Conservation (phyloP, 2,797 vertebrate species). For the Semaprochilodus insignis region DNA sequence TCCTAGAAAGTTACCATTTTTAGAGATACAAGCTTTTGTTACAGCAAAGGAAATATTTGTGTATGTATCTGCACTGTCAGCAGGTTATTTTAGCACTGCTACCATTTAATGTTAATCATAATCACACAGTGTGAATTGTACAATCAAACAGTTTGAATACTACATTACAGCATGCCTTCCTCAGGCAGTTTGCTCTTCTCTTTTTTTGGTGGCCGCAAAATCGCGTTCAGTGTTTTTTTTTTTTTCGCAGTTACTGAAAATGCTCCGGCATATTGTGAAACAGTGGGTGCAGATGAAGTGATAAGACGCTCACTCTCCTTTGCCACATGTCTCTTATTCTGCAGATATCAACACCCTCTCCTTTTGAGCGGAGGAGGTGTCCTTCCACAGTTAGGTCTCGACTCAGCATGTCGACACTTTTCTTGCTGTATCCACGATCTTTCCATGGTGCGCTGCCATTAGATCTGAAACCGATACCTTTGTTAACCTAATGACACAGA, state of each 20-base stretch:
- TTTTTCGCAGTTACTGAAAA: constrained; percentile 25
- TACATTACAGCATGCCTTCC: background rate
- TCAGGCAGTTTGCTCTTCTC: background rate
- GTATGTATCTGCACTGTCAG: background rate
- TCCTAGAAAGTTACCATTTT: background rate
- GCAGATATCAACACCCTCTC: constrained; percentile 21
- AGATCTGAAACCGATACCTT: constrained; percentile 34
- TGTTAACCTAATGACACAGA: constrained; percentile 47
- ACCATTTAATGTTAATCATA: background rate
- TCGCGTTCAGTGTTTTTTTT: background rate
- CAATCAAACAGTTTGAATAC: background rate
- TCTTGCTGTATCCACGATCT: constrained; percentile 7
- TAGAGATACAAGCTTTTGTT: background rate
- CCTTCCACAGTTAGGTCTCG: background rate
- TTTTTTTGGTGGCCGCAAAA: background rate
- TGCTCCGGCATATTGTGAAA: constrained; percentile 22
- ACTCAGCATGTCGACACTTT: background rate
- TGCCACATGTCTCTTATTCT: constrained; percentile 12
- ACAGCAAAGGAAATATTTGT: background rate
- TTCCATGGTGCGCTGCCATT: constrained; percentile 15
- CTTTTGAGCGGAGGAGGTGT: constrained; percentile 22
- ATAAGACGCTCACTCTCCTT: constrained; percentile 22
- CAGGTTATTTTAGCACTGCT: background rate
- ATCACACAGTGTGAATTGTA: constrained; percentile 3
- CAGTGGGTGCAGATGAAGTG: constrained; percentile 24